phyloP scores from a whole-genome alignment of 2,888 invertebrate species.

The Rhaphigaster nebulosa region DNA sequence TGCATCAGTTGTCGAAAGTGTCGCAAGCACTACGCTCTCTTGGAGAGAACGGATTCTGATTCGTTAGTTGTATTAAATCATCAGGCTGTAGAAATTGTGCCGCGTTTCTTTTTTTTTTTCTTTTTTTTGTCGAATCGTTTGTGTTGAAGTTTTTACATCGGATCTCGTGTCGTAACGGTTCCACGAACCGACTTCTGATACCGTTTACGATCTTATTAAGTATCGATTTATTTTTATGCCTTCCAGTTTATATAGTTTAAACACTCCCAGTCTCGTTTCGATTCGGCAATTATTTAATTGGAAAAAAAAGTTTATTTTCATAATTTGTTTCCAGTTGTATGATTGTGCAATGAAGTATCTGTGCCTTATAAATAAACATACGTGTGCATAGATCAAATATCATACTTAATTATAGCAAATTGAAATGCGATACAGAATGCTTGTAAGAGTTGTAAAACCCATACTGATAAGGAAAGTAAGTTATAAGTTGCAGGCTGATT shows the following conservation, averaged over 20 bases:
- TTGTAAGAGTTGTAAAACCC: neutral
- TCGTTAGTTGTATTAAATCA: conserved; percentile 9
- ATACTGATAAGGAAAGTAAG: too few relatives aligned
- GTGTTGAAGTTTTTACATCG: neutral
- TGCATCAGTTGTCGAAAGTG: neutral
- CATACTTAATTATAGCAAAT: neutral
- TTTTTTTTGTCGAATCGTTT: neutral
- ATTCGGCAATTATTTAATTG: neutral
- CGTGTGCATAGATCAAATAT: neutral
- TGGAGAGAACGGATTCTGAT: neutral
- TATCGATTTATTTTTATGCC: conserved; percentile 30
- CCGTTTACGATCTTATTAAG: conserved; percentile 18
- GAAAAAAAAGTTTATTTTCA: neutral
- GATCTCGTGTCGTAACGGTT: neutral
- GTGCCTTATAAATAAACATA: neutral
- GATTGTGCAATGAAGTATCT: neutral
- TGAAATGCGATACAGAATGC: neutral
- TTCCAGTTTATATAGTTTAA: neutral
- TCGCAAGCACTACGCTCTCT: neutral
- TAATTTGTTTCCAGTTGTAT: neutral
- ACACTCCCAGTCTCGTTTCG: neutral
- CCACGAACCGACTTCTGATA: conserved; percentile 17
- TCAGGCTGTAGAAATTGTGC: neutral
- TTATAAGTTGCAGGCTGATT: too few relatives aligned
- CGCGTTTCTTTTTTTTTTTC: neutral